Evolutionary conservation across 1,140 invertebrate genomes (phyloP), one percentile per base, ranked within the genome.

Genomic region (Zaprionus ornatus): DNA sequence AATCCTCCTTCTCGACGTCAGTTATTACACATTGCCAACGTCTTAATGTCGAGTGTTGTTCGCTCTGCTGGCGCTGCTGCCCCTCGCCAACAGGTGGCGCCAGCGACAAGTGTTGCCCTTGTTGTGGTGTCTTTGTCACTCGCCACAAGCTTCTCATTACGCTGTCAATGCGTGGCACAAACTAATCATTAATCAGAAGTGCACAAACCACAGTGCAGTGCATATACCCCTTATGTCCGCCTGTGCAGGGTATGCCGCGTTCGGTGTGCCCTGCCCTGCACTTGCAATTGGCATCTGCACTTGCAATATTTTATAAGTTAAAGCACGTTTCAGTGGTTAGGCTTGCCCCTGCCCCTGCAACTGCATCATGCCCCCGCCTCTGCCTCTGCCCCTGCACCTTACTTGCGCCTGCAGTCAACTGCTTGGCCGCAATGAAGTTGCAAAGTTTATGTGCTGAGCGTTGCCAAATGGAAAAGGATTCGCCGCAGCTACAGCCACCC

Each of bases 281-380:
- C 57, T 75, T 75, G 80, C 80, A 80, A 75, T 83, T 88, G 82
- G 83, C 83, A 87, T 64, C 66, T 66, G 77, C 64, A 71, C 52
- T 72, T 65, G 73, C 74, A 56, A 74, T 82, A 81, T 90, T 90
- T 88, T 90, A 88, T 79, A 84, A 88, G 81, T 84, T 90, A 77
- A 79, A 75, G 75, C 84, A 88, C 84, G 84, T 88, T 81, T 69
- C 85, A 81, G 85, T 88, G 84, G 85, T 90, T 84, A 74, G 67
- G 70, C n/a, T n/a, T n/a, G n/a, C 82, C 56, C 64, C 29, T n/a
- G 25, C 17, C 13, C 25, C 37, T 3, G 1, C 12, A n/a, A n/a
- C n/a, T n/a, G n/a, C n/a, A n/a, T n/a, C n/a, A n/a, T n/a, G 65
- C 40, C 37, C 61, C 23, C 9, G 25, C 17, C 15, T 19, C 42